Base-by-base conservation (phyloP, 2,888 invertebrate species). In the Allygus modestus region DNA sequence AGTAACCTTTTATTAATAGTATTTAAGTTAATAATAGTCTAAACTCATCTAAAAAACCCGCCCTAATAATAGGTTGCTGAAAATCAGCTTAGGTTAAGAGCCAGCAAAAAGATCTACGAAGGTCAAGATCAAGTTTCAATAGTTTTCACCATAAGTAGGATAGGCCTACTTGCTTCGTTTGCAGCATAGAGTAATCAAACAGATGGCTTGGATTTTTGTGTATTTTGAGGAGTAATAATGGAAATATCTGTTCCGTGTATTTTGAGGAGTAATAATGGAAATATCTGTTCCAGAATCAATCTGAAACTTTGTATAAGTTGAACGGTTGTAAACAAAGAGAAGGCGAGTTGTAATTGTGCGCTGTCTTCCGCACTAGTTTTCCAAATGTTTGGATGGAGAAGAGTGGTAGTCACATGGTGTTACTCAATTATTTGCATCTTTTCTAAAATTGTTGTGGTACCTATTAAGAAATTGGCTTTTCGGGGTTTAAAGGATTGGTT, bases 101-200 rank as follows among this genome's bases (percentile, higher is more conserved):
- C 87, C 87, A 87, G 4, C 31, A 69, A 37, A 86, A 85, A 0
- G 54, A 54, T 7, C 86, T 82, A 0, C 86, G 83, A 5, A 87
- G 31, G 1, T 83, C 84, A 0, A 87, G 31, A 65, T 87, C 71
- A n/a, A 87, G 28, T 0, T n/a, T 23, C 0, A 83, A 31, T 0
- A 84, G 51, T 79, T 51, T 58, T 71, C 69, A 0, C 86, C 87
- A 61, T 84, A 87, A 0, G 86, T 86, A 0, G 71, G 41, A 0
- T n/a, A n/a, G n/a, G n/a, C n/a, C 86, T 86, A 2, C 17, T 23
- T 7, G 81, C 33, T 15, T 82, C 84, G 31, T 87, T 86, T 17
- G 84, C 87, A 5, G 87, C 86, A 41, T 37, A 81, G n/a, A 85
- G 73, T n/a, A 37, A 69, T 15, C 69, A 69, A 51, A n/a, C 51